A percentile compares a stretch with the other conserved stretches of the same genome.
Evolutionary conservation across 2,797 vertebrate species (phyloP).

Genomic region (Channallabes apus): DNA sequence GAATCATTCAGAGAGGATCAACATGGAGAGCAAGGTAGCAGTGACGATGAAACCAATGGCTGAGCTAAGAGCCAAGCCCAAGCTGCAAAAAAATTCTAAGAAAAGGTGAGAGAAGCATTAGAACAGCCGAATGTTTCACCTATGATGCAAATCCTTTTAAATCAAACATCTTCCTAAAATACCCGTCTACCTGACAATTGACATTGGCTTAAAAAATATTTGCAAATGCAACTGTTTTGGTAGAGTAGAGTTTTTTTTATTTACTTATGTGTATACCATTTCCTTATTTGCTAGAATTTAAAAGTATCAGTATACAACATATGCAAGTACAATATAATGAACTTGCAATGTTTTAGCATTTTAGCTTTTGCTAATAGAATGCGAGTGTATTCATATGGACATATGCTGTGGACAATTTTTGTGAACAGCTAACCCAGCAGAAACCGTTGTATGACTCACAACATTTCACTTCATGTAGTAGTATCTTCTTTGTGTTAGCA

Average conservation of each 20-base stretch:
- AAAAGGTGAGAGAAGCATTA: slow-evolving; percentile 80
- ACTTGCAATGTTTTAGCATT: background rate
- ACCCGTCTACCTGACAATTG: background rate
- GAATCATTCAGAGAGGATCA: slow-evolving; percentile 86
- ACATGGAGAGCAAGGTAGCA: slow-evolving; percentile 69
- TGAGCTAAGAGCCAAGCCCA: slow-evolving; percentile 68
- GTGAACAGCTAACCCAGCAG: too few species aligned
- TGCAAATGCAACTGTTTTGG: background rate
- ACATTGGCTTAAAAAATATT: background rate
- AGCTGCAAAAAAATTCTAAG: slow-evolving; percentile 81
- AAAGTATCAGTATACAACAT: background rate
- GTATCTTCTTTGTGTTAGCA: too few species aligned
- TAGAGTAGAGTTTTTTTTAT: background rate
- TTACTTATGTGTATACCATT: background rate
- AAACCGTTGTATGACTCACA: too few species aligned
- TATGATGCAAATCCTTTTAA: background rate
- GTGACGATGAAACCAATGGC: slow-evolving; percentile 66
- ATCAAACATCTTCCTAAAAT: background rate
- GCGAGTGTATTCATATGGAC: too few species aligned
- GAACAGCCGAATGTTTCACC: background rate
- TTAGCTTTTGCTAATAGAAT: background rate
- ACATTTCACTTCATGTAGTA: too few species aligned
- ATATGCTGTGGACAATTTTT: background rate
- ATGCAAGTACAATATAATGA: background rate
- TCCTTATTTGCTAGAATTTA: background rate